These are phyloP conservation scores for Crossocerus cetratus DNA, from an alignment of 2,888 invertebrate species.

Conservation along the genomic window DNA sequence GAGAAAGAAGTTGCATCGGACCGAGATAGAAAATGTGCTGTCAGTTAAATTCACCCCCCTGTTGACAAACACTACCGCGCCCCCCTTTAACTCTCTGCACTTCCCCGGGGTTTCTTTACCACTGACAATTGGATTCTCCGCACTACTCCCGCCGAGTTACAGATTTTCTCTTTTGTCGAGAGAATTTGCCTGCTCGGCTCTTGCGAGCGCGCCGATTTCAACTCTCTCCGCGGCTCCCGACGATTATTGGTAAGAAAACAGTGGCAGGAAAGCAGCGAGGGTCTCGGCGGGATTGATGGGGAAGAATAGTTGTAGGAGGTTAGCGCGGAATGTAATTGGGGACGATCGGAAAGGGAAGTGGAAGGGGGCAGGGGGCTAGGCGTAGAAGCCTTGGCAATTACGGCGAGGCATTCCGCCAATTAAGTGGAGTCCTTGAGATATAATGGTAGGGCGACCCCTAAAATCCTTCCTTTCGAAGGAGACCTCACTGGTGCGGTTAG, in stretches of 20 bases:
- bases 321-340: conserved; percentile 16
- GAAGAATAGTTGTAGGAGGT: conserved; percentile 16
- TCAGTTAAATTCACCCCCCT: too few relatives aligned
- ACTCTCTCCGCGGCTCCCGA: not conserved
- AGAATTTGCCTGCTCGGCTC: conserved; percentile 64
- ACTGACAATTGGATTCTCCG: conserved; percentile 68
- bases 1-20: too few relatives aligned
- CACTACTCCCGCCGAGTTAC: conserved; percentile 67
- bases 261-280: not conserved
- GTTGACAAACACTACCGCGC: too few relatives aligned
- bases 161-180: conserved; percentile 65
- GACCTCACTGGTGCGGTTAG: not conserved
- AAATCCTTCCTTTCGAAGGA: conserved; percentile 9
- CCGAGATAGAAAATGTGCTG: too few relatives aligned
- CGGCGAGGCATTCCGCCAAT: conserved; percentile 26
- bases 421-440: conserved; percentile 23
- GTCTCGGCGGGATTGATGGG: not conserved
- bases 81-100: not conserved
- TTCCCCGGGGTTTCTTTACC: conserved; percentile 52
- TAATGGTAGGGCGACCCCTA: conserved; percentile 19
- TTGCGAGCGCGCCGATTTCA: conserved; percentile 45
- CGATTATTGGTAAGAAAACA: conserved; percentile 1
- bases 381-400: not conserved
- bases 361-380: not conserved
- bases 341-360: conserved; percentile 9